These are phyloP conservation scores for Darevskia nairensis DNA, from an alignment of 2,797 vertebrate genomes.

Conservation along the genomic window DNA sequence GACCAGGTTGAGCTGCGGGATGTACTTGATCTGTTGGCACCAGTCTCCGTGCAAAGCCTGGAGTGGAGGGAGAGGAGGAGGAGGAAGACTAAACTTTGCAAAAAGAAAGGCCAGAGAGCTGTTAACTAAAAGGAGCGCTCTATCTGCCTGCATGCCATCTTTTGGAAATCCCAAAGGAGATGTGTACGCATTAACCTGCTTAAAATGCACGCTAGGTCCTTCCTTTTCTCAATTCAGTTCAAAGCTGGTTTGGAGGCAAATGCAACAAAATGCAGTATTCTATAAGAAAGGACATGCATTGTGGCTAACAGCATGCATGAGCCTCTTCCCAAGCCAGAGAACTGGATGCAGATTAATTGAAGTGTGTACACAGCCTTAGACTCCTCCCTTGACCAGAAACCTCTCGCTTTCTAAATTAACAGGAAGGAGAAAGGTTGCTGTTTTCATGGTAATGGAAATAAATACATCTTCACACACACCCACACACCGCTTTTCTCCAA, in stretches of 20 bases:
- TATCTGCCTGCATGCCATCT: not conserved
- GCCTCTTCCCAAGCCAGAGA: no score
- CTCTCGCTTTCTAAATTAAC: not conserved
- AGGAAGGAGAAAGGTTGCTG: not conserved
- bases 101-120: accelerated
- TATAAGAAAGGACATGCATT: no score
- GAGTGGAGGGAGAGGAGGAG: no score
- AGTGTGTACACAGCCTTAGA: not conserved
- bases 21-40: conserved; percentile 73
- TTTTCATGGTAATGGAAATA: not conserved
- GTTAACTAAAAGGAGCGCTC: not conserved
- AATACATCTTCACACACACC: not conserved
- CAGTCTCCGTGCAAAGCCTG: conserved; percentile 70
- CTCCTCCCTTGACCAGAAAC: not conserved
- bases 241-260: no score
- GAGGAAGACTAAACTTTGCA: not conserved
- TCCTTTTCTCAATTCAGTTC: no score
- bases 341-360: no score
- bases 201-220: no score
- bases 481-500: not conserved
- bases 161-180: not conserved
- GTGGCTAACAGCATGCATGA: no score
- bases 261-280: no score
- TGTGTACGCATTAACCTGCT: no score
- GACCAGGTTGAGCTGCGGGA: conserved; percentile 67